A percentile compares a stretch with the other conserved stretches of the same genome.
Evolutionary conservation across 2,888 invertebrate species (phyloP).

Genomic region (Tinea pellionella): DNA sequence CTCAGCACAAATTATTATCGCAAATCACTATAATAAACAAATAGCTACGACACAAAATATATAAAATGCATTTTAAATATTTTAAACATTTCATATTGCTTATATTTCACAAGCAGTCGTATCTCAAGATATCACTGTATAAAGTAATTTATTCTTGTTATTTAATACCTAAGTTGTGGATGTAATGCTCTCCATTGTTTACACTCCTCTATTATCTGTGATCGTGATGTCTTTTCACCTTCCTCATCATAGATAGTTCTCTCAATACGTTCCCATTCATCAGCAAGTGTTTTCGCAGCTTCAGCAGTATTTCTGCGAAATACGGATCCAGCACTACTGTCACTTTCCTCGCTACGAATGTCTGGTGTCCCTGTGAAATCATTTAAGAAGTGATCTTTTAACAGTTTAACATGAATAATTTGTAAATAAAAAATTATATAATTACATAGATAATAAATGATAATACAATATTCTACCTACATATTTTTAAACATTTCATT

Average conservation of each 20-base stretch:
- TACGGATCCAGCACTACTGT: conserved; percentile 64
- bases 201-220: conserved; percentile 68
- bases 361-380: conserved; percentile 46
- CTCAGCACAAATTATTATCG: too few species aligned
- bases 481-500: not conserved
- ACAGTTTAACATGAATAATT: too few species aligned
- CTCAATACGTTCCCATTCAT: conserved; percentile 69
- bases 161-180: conserved; percentile 64
- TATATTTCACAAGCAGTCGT: too few species aligned
- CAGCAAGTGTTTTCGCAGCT: conserved; percentile 55
- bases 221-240: conserved; percentile 52
- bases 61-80: too few species aligned
- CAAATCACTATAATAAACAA: too few species aligned
- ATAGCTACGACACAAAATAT: too few species aligned
- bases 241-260: conserved; percentile 67
- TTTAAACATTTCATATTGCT: too few species aligned
- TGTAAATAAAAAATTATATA: too few species aligned
- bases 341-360: conserved; percentile 59
- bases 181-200: conserved; percentile 69
- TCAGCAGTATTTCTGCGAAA: conserved; percentile 60
- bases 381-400: too few species aligned
- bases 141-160: not conserved
- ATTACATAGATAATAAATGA: not conserved
- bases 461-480: not conserved
- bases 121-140: too few species aligned